Conservation (phyloP, 2,797 vertebrate genomes). For the Esox lucius region DNA sequence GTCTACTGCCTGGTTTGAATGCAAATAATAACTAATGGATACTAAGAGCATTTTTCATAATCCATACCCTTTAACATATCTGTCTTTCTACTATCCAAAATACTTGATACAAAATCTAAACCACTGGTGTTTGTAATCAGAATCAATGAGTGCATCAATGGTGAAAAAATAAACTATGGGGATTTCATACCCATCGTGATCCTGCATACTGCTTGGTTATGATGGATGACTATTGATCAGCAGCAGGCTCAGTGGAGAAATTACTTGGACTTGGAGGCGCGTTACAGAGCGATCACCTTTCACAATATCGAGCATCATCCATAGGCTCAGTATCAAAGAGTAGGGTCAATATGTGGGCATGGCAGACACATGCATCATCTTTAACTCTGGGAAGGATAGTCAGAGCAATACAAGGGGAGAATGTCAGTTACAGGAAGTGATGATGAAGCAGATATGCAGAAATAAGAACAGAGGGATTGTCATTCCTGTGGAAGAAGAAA, state of each 20-base stretch:
- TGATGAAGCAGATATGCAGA: conserved; percentile 33
- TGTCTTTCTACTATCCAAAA: too few relatives aligned
- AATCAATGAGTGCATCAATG: too few relatives aligned
- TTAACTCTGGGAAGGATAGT: conserved; percentile 22
- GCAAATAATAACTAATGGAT: neutral
- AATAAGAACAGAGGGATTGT: conserved; percentile 26
- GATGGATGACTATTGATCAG: conserved; percentile 58
- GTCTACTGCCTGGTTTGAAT: neutral
- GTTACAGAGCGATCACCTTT: conserved; percentile 30
- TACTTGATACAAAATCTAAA: too few relatives aligned
- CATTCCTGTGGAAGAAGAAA: conserved; percentile 4
- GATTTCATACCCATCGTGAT: too few relatives aligned
- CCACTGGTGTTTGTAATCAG: too few relatives aligned
- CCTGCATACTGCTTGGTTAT: conserved; percentile 10
- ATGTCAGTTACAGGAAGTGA: conserved; percentile 31
- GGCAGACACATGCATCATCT: conserved; percentile 50
- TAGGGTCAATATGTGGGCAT: conserved; percentile 45
- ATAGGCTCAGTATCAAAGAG: conserved; percentile 31
- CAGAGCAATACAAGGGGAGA: conserved; percentile 17
- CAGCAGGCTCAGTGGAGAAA: conserved; percentile 37
- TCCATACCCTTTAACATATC: neutral
- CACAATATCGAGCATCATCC: conserved; percentile 27
- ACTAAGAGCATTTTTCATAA: neutral
- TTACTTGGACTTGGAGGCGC: conserved; percentile 19
- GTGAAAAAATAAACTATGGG: too few relatives aligned